These are phyloP conservation scores for Tyto alba DNA, from an alignment of 2,113 vertebrate species.

Conservation along the genomic window DNA sequence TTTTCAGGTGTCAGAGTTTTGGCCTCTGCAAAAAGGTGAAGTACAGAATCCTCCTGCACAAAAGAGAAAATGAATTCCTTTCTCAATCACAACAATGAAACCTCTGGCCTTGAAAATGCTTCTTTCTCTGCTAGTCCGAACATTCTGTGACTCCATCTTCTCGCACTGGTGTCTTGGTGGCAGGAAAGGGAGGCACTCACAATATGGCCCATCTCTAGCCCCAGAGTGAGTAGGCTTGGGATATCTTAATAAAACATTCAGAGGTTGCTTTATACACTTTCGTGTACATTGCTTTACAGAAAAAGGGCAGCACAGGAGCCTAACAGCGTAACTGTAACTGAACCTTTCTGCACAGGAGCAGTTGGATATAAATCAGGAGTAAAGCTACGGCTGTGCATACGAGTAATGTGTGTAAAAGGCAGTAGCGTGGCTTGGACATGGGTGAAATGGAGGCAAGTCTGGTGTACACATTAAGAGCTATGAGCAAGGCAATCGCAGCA, in stretches of 20 bases:
- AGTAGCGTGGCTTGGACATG: fast-evolving
- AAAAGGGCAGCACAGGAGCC: not conserved
- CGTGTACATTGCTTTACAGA: not conserved
- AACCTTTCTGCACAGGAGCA: not conserved
- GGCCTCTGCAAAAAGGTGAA: not conserved
- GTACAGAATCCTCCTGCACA: not conserved
- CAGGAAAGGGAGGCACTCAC: not conserved
- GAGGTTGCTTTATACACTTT: not conserved
- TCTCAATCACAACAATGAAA: not conserved
- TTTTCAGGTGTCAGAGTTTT: not conserved
- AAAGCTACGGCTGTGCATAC: not conserved
- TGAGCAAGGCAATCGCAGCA: not conserved
- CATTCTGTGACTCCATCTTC: not conserved
- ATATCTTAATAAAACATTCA: not conserved
- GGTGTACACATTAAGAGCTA: not conserved
- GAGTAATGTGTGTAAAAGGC: not conserved
- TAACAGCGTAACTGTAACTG: fast-evolving
- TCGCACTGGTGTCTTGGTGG: fast-evolving
- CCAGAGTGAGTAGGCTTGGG: not conserved
- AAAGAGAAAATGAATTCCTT: not conserved
- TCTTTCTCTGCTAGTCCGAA: not conserved
- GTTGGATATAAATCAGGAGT: not conserved
- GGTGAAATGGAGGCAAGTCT: not conserved
- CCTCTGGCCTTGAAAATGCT: not conserved
- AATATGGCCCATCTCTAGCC: fast-evolving